phyloP scores from a whole-genome alignment of 2,888 invertebrate species.

The Syritta pipiens region DNA sequence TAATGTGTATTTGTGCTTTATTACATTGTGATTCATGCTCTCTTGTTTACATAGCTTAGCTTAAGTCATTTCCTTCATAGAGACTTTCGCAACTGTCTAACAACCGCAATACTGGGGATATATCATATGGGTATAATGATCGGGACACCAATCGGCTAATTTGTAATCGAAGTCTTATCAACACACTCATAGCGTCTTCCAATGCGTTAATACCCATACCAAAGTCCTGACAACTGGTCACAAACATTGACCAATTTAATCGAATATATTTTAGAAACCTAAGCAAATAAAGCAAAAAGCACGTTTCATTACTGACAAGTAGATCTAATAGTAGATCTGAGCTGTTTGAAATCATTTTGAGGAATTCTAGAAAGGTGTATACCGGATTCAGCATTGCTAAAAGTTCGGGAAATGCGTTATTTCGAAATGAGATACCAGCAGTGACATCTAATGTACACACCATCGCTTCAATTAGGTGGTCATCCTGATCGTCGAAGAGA shows the following conservation, averaged over 20 bases:
- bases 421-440: conserved; percentile 90
- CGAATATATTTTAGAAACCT: conserved; percentile 91
- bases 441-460: conserved; percentile 94
- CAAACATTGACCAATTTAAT: conserved; percentile 91
- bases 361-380: conserved; percentile 91
- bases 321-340: conserved; percentile 90
- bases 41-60: conserved; percentile 78
- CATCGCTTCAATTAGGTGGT: conserved; percentile 94
- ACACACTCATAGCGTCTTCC: conserved; percentile 90
- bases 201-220: conserved; percentile 81
- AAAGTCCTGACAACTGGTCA: conserved; percentile 86
- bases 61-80: conserved; percentile 90
- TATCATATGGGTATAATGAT: conserved; percentile 93
- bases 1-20: conserved; percentile 60
- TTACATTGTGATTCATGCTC: conserved; percentile 45
- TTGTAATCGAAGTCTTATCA: conserved; percentile 88
- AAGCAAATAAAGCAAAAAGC: conserved; percentile 90
- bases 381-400: conserved; percentile 91
- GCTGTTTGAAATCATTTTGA: conserved; percentile 90
- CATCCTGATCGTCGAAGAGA: conserved; percentile 94
- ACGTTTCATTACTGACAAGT: conserved; percentile 93
- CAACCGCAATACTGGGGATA: conserved; percentile 90
- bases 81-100: conserved; percentile 91
- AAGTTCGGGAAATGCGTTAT: conserved; percentile 89
- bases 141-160: conserved; percentile 91